Evolutionary conservation across 1,140 invertebrate species (phyloP), one percentile per base, ranked within the genome.

Genomic region (Thalassaphorura encarpata): DNA sequence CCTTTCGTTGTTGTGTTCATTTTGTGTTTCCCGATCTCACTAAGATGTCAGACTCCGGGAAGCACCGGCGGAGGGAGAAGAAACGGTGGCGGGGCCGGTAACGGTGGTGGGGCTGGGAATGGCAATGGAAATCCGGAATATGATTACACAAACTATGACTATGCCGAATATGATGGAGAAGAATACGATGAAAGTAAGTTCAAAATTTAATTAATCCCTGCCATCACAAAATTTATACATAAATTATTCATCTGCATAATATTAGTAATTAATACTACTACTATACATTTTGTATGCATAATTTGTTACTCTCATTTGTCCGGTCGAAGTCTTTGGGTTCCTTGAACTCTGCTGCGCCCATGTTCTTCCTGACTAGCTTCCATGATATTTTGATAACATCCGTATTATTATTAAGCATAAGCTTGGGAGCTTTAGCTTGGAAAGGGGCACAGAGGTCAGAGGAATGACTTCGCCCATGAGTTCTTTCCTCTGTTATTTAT

Each of bases 111-210:
- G 23, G 39, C 27, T 18, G 56, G 39, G 13, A 56, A 56, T 48
- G 61, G 53, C 42, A 55, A 56, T 27, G 54, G 53, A 24, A 55
- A 58, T 26, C 47, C 13, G 6, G 48, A 59, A 6, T 26, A 51
- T 52, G 59, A 61, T 15, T 61, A 61, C 42, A 61, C 54, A 36
- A 56, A 49, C n/a, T 58, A 62, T 24, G 58, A 64, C n/a, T 61
- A 64, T 18, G 53, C 58, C n/a, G 62, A 59, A 18, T 57, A 61
- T 43, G 58, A 42, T 26, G 62, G 54, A 5, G 58, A 63, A 5
- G 58, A 61, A 23, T 57, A 54, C 28, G 56, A 56, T 5, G 58
- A 60, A 31, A 36, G 57, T 62, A 54, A 62, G 50, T 49, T 42
- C 29, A 26, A 39, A 23, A 31, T 18, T 29, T 52, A 52, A 50